Evolutionary conservation across 1,140 invertebrate species (phyloP), one percentile per base, ranked within the genome.

Genomic region (Andricus grossulariae): DNA sequence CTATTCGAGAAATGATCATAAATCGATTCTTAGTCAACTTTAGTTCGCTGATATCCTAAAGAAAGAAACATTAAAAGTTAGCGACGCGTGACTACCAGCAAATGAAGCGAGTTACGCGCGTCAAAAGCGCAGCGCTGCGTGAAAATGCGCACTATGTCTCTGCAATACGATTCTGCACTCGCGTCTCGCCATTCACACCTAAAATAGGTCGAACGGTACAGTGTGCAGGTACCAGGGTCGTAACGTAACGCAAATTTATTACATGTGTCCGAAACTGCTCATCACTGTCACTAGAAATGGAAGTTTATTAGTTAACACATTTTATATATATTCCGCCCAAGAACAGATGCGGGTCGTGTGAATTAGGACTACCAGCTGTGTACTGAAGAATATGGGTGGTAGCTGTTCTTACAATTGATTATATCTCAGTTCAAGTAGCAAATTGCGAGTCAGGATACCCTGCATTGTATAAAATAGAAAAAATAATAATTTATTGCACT

Each of bases 71-170:
- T 70, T 49, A 74, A 57, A 50, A 66, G 74, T 79, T 57, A 79
- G 79, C 80, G 79, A 87, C 87, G 82, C 88, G 87, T 88, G 88
- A 88, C 88, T 84, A 82, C 79, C 81, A 79, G 85, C 84, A 84
- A 88, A 87, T 88, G 87, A 88, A 85, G 81, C 86, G 80, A 83
- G 87, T 88, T 88, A 88, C 85, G 83, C 86, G 87, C 83, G 73
- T 80, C 82, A 82, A 66, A 81, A 85, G 79, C 81, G 80, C 82
- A 82, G 80, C 80, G 73, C 80, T 84, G 84, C 87, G 86, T 88
- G 87, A 88, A 88, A 88, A 82, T 81, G 82, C 73, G 75, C 75
- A 71, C 60, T 39, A 39, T 66, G 25, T 66, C 60, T 66, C 39
- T 66, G 16, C 21, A 39, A 66, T 16, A 66, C 32, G 39, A 66